Base-by-base conservation (phyloP, 2,113 vertebrate genomes). In the Taurulus bubalis region DNA sequence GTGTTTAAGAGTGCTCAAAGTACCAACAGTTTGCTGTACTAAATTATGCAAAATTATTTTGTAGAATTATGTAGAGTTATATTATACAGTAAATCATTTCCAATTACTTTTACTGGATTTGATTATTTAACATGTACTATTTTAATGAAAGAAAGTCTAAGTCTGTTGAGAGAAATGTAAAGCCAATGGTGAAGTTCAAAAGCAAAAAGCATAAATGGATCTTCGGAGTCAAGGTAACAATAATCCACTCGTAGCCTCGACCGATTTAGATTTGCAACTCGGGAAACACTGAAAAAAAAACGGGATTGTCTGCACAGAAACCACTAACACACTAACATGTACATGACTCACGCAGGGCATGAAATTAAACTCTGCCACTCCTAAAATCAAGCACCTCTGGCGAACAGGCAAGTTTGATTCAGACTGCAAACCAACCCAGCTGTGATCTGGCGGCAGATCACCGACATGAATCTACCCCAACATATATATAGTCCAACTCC, bases 311-410 rank as follows among this genome's bases (percentile, higher is more conserved):
- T 69, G 60, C 60, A 11, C 65, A 67, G 64, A 71, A 81, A 85
- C 62, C 65, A 66, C 55, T 53, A 80, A 84, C 86, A 80, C 82
- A 82, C 59, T 80, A 80, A n/a, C n/a, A n/a, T n/a, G 69, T 79
- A 73, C 82, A 73, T 83, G 79, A 83, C 79, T 89, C 88, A 90
- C 18, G 71, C 75, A 71, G 77, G 59, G 87, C 82, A 85, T 90
- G 82, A 89, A 88, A 82, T 84, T 73, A 77, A 84, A 47, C 42
- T 56, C 66, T 59, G 74, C 84, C 3, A 66, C 80, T 87, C 80
- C 85, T 85, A 84, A 77, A 89, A 82, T 85, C 42, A 40, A 72
- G 58, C 67, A 85, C 85, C 83, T 84, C 62, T 1, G 85, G 88
- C 67, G 0, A 85, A 38, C 66, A 60, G 38, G 82, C 66, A 6